phyloP scores from a whole-genome alignment of 2,797 vertebrate genomes.

The Channa striata region DNA sequence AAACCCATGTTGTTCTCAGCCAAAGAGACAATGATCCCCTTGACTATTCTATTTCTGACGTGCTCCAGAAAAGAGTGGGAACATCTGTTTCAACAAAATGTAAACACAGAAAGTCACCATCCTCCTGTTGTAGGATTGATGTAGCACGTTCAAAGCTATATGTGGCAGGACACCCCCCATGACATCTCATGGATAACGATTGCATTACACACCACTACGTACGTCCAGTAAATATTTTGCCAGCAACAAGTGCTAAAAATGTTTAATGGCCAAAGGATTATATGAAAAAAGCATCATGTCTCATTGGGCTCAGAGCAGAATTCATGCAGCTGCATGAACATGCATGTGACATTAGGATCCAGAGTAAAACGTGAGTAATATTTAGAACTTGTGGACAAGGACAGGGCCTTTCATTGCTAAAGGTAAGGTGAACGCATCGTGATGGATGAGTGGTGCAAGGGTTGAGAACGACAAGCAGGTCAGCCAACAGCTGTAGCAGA shows the following conservation, averaged over 20 bases:
- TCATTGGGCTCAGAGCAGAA: conserved; percentile 5
- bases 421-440: conserved; percentile 54
- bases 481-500: conserved; percentile 62
- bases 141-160: conserved; percentile 26
- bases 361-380: conserved; percentile 5
- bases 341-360: conserved; percentile 10
- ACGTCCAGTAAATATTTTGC: conserved; percentile 29
- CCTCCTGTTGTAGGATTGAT: conserved; percentile 32
- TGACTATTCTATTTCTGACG: conserved; percentile 60
- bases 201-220: conserved; percentile 30
- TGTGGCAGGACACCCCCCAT: conserved; percentile 30
- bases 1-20: conserved; percentile 74
- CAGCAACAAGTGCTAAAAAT: conserved; percentile 56
- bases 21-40: conserved; percentile 64
- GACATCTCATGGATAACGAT: conserved; percentile 36
- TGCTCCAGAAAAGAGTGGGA: conserved; percentile 60
- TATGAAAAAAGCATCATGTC: conserved; percentile 29
- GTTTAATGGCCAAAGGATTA: conserved; percentile 47
- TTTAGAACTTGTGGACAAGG: conserved; percentile 27
- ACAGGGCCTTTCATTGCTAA: conserved; percentile 11
- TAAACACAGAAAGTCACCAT: conserved; percentile 57
- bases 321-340: conserved; percentile 1
- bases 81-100: conserved; percentile 34
- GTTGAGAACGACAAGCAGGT: conserved; percentile 35
- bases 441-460: conserved; percentile 25